Conservation (phyloP, 37 sponge, comb jelly and placozoan genomes). For the Mnemiopsis leidyi region DNA sequence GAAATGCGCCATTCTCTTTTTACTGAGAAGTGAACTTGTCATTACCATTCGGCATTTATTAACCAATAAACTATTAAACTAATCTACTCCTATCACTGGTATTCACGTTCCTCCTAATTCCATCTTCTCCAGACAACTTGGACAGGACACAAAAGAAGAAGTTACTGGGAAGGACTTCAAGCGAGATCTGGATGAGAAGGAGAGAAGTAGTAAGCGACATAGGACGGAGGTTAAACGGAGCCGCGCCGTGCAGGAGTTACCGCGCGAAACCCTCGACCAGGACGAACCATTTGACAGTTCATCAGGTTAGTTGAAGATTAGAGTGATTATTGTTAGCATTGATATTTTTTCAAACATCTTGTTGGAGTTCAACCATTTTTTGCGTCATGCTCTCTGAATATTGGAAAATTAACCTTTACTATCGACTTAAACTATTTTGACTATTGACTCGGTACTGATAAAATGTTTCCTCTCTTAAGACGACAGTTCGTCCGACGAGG, state of each 20-base stretch:
- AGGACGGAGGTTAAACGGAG: not conserved
- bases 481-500: conserved; percentile 73
- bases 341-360: too few relatives aligned
- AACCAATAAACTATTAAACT: too few relatives aligned
- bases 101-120: not conserved
- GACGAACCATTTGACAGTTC: conserved; percentile 37
- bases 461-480: not conserved
- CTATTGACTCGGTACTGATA: not conserved
- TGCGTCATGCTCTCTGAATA: too few relatives aligned
- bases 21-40: too few relatives aligned
- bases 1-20: too few relatives aligned
- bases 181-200: conserved; percentile 83
- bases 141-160: conserved; percentile 91
- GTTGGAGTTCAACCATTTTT: too few relatives aligned
- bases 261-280: not conserved
- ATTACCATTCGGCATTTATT: too few relatives aligned
- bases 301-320: too few relatives aligned
- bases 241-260: not conserved
- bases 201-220: conserved; percentile 66
- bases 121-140: conserved; percentile 75
- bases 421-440: too few relatives aligned
- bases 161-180: conserved; percentile 78
- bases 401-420: too few relatives aligned
- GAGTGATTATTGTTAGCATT: too few relatives aligned
- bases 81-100: too few relatives aligned